phyloP scores from a whole-genome alignment of 2,113 vertebrate species.

The Saguinus imperator region DNA sequence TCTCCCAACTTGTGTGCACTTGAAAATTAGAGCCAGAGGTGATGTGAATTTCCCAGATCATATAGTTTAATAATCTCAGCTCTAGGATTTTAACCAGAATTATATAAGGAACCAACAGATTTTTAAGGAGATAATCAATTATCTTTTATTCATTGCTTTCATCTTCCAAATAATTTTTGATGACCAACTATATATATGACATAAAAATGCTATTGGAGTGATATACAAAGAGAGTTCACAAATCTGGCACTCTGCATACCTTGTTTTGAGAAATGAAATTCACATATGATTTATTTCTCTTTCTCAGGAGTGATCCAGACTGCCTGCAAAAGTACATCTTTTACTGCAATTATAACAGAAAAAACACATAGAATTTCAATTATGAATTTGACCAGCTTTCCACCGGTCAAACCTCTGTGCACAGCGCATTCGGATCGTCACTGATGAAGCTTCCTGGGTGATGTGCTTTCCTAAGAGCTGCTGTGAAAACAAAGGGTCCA shows the following conservation, averaged over 20 bases:
- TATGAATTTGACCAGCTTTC: not conserved
- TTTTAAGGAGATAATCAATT: not conserved
- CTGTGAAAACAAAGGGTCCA: not conserved
- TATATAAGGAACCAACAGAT: not conserved
- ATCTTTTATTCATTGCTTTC: not conserved
- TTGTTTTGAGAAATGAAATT: not conserved
- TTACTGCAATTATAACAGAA: not conserved
- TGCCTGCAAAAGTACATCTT: not conserved
- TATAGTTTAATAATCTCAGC: not conserved
- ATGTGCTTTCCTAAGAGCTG: not conserved
- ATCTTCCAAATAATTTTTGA: not conserved
- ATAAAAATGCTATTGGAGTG: not conserved
- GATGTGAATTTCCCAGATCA: not conserved
- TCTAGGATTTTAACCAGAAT: not conserved
- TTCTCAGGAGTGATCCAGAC: not conserved
- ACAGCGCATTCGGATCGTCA: not conserved
- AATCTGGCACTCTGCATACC: not conserved
- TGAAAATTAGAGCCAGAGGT: not conserved
- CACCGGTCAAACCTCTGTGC: fast-evolving
- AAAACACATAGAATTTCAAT: not conserved
- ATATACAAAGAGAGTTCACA: not conserved
- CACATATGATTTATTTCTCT: not conserved
- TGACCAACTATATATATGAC: not conserved
- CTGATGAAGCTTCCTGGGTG: not conserved
- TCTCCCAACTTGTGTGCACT: not conserved